Conservation (phyloP, 2,888 invertebrate genomes). For the Drosophila planitibia region DNA sequence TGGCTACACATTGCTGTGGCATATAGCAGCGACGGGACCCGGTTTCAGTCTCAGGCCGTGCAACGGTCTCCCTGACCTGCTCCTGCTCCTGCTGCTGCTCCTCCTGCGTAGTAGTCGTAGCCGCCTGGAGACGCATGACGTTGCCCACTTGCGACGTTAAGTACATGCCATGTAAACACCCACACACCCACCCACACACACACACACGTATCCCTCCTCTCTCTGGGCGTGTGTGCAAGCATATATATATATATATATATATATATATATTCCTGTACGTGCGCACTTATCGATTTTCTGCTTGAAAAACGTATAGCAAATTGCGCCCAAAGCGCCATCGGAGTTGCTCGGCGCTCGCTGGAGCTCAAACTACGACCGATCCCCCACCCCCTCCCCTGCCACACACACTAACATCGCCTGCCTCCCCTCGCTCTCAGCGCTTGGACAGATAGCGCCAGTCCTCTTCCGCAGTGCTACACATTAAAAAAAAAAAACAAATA, state of each 20-base stretch:
- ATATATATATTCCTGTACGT: constrained; percentile 65
- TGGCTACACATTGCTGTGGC: neutral
- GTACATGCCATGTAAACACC: constrained; percentile 49
- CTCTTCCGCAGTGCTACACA: neutral
- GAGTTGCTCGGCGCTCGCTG: constrained; percentile 25
- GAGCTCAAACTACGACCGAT: constrained; percentile 23
- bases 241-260: constrained; percentile 17
- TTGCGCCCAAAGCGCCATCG: constrained; percentile 64
- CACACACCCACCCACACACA: constrained; percentile 10
- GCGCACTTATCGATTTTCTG: constrained; percentile 79
- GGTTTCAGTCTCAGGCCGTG: constrained; percentile 24
- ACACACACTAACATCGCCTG: neutral
- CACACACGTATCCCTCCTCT: neutral
- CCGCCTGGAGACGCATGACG: constrained; percentile 65
- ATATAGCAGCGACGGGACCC: neutral
- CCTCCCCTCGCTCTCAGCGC: neutral
- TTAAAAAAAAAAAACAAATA: neutral
- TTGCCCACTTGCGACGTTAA: constrained; percentile 68
- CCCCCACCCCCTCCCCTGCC: neutral
- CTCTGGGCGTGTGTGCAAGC: constrained; percentile 1
- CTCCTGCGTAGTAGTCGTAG: constrained; percentile 28
- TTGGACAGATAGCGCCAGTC: neutral
- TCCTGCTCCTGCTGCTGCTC: constrained; percentile 6
- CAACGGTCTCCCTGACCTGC: constrained; percentile 13
- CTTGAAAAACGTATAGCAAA: constrained; percentile 64